Evolutionary conservation across 2,797 vertebrate species (phyloP).

Genomic region (Pipistrellus pygmaeus): DNA sequence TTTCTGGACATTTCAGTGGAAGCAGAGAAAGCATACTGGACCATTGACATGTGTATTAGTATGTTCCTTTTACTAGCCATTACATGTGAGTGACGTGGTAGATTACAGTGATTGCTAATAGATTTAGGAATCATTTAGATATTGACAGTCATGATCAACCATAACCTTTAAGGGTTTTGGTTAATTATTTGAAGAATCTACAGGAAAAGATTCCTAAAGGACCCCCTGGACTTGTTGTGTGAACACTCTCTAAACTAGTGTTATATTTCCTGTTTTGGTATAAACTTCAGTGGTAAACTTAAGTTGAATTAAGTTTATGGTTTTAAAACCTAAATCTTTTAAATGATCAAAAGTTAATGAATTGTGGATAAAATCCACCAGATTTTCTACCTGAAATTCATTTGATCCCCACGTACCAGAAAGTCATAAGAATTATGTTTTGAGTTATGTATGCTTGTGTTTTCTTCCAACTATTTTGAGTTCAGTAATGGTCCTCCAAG

Average conservation of each 20-base stretch:
- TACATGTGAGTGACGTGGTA: background rate
- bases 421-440: constrained; percentile 18
- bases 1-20: constrained; percentile 40
- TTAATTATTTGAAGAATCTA: constrained; percentile 77
- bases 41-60: background rate
- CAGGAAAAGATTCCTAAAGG: constrained; percentile 67
- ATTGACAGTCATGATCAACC: background rate
- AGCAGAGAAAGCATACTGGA: constrained; percentile 43
- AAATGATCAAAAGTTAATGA: constrained; percentile 32
- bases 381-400: constrained; percentile 54
- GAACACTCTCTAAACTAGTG: constrained; percentile 27
- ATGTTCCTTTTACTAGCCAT: constrained; percentile 26
- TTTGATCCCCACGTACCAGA: constrained; percentile 27
- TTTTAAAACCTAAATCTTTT: constrained; percentile 45
- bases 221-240: background rate
- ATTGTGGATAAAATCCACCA: constrained; percentile 42
- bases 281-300: constrained; percentile 24
- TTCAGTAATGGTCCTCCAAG: background rate
- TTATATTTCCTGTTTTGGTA: background rate
- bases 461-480: constrained; percentile 46
- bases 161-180: constrained; percentile 73
- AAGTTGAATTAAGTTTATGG: constrained; percentile 36
- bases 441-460: background rate
- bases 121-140: constrained; percentile 44
- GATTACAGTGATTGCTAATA: constrained; percentile 50